Conservation (phyloP, 2,797 vertebrate species). For the Garrulus glandarius region DNA sequence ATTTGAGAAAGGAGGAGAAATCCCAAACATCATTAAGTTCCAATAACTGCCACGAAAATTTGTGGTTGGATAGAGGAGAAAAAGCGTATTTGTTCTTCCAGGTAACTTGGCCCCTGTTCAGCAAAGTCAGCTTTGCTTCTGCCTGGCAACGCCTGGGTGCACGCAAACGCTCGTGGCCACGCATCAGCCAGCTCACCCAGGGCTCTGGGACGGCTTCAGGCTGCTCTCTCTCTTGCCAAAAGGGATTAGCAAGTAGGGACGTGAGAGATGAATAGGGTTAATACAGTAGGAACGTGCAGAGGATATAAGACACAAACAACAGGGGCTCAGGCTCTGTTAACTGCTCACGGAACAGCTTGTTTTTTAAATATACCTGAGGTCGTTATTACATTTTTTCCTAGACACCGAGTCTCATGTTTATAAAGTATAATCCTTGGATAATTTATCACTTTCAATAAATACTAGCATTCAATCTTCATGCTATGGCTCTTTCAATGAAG, state of each 20-base stretch:
- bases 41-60: background rate
- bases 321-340: background rate
- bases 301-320: background rate
- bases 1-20: background rate
- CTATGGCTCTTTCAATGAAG: background rate
- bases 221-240: background rate
- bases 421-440: background rate
- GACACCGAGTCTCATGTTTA: background rate
- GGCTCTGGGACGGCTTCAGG: background rate
- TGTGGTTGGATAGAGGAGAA: background rate
- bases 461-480: background rate
- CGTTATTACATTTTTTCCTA: background rate
- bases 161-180: rapidly evolving
- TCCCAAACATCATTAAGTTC: background rate
- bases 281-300: background rate
- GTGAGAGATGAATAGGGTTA: background rate
- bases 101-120: background rate
- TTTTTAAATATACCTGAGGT: background rate
- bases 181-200: background rate
- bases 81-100: conserved; percentile 3
- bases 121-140: background rate
- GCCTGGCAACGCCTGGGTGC: background rate
- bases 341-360: background rate
- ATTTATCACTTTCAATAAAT: conserved; percentile 47
- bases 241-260: background rate